These are phyloP conservation scores for Monoplex corrugatus DNA, from an alignment of 2,888 invertebrate species.

Conservation along the genomic window DNA sequence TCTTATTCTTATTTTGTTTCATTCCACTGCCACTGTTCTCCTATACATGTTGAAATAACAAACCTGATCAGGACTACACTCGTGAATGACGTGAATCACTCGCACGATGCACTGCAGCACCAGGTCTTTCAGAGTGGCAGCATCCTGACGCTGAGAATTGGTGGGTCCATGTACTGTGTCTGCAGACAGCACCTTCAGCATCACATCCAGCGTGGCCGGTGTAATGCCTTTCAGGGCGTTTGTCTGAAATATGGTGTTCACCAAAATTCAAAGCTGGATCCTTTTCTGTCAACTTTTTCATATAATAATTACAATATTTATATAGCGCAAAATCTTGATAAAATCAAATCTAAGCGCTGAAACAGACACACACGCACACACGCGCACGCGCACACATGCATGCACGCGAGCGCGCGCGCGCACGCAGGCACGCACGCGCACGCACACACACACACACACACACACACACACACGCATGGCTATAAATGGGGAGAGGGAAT, in stretches of 20 bases:
- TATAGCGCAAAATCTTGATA: no score
- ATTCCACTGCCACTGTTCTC: no score
- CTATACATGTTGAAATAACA: no score
- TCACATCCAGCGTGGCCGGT: slow-evolving; percentile 85
- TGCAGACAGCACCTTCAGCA: slow-evolving; percentile 83
- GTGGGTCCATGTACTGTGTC: slow-evolving; percentile 61
- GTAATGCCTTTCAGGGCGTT: slow-evolving; percentile 86
- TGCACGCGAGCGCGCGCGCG: no score
- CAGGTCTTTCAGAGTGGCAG: slow-evolving; percentile 81
- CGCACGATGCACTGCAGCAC: slow-evolving; percentile 84
- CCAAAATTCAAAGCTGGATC: no score
- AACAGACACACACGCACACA: no score
- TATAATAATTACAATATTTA: no score
- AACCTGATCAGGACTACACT: slow-evolving; percentile 83
- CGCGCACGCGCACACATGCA: no score
- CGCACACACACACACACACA: background rate
- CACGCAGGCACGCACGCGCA: no score
- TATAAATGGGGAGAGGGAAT: background rate
- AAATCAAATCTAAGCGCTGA: no score
- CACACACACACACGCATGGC: background rate
- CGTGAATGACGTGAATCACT: slow-evolving; percentile 84
- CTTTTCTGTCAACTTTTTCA: no score
- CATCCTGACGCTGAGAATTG: slow-evolving; percentile 75
- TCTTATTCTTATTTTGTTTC: no score
- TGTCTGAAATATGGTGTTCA: slow-evolving; percentile 82